Percentiles rank a stretch among this genome's conserved stretches.
Evolutionary conservation across 1,140 invertebrate genomes (phyloP).

Genomic region (Ylistrum balloti): DNA sequence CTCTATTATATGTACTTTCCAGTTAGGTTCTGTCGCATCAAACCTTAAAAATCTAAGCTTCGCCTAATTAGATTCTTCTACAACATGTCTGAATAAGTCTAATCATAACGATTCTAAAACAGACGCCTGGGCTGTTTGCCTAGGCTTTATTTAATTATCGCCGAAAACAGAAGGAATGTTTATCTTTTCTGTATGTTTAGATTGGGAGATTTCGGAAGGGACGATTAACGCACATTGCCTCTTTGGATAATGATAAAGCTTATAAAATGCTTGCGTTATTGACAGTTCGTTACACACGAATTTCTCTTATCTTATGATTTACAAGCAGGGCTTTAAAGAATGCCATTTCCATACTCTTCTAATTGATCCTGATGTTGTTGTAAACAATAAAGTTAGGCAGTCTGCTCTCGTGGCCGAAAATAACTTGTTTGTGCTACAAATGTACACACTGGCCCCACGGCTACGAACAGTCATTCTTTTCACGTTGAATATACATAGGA

Average conservation of each 20-base stretch:
- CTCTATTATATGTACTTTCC: too few relatives aligned
- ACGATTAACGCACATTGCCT: not conserved
- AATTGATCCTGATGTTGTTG: not conserved
- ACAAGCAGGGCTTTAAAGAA: not conserved
- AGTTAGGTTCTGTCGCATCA: too few relatives aligned
- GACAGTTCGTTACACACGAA: not conserved
- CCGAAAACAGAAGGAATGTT: not conserved
- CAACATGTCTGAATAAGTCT: not conserved
- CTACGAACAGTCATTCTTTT: too few relatives aligned
- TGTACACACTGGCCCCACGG: not conserved
- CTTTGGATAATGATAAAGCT: not conserved
- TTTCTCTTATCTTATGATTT: not conserved
- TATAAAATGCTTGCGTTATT: not conserved
- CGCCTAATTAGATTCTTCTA: not conserved
- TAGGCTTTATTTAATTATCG: not conserved
- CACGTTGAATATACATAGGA: too few relatives aligned
- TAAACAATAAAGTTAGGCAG: not conserved
- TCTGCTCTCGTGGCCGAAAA: not conserved
- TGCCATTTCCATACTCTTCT: not conserved
- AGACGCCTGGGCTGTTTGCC: not conserved
- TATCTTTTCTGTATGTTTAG: slow-evolving; percentile 2
- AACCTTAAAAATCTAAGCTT: not conserved
- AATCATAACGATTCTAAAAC: not conserved
- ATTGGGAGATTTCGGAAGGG: not conserved
- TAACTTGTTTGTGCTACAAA: not conserved